Base-by-base conservation (phyloP, 2,888 invertebrate species). In the Uropetala carovei region DNA sequence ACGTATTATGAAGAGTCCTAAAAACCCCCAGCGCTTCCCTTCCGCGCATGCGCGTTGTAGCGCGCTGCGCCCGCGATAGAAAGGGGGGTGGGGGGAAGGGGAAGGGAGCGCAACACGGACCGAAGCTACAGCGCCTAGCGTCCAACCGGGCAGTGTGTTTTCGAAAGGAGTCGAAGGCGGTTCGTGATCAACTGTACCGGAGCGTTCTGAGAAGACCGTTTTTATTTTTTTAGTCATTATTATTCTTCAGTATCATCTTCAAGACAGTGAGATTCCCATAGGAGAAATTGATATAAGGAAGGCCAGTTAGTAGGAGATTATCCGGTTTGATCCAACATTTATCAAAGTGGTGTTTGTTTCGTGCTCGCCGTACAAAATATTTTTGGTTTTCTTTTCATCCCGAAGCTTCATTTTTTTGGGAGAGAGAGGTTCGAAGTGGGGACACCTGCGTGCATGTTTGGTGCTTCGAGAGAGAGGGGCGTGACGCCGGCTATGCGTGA, bases 111-210 rank as follows among this genome's bases (percentile, higher is more conserved):
- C n/a, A n/a, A n/a, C n/a, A 83, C 83, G 56, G 83, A 43, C 56
- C 43, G 13, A 56, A 43, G 3, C 43, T 43, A n/a, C 43, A 43
- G 43, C 43, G 57, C 43, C 43, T 57, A 83, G 83, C 83, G 83
- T 83, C 83, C 83, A 83, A 57, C 56, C 56, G n/a, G 57, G 11
- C 83, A 83, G 83, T 83, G 43, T 83, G 83, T 83, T 83, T 83
- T 57, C 56, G 83, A 57, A 83, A 43, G 57, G 83, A 11, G n/a
- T 16, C 18, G 27, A 18, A 7, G 56, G 14, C 18, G 5, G 43
- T 43, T 43, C 43, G 43, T 43, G 43, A 43, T n/a, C n/a, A n/a
- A 57, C 83, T 16, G 11, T 18, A 57, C 13, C 57, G 3, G 7
- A 0, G 83, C 8, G n/a, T n/a, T 11, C 18, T 43, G 56, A 0